Conservation (phyloP, 2,888 invertebrate species). For the Tenthredo notha region DNA sequence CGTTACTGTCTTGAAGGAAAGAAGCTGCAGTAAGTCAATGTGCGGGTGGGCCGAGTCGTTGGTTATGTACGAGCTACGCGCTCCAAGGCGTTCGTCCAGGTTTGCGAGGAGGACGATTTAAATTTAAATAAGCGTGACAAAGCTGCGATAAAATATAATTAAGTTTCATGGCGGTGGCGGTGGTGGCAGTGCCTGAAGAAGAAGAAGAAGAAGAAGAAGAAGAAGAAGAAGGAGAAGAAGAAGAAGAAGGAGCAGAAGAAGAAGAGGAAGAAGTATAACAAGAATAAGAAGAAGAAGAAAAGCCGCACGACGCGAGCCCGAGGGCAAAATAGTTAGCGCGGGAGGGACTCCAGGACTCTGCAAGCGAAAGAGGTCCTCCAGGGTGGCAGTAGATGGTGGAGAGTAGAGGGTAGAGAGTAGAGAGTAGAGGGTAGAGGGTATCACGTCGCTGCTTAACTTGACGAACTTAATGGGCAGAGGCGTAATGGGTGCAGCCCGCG, state of each 20-base stretch:
- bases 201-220: conserved; percentile 34
- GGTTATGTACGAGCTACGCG: conserved; percentile 42
- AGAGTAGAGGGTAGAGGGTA: conserved; percentile 59
- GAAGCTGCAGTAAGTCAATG: conserved; percentile 17
- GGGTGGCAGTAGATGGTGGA: conserved; percentile 35
- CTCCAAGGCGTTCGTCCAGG: conserved; percentile 22
- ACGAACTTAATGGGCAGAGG: conserved; percentile 71
- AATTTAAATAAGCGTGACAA: conserved; percentile 74
- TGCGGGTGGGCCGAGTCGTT: conserved; percentile 30
- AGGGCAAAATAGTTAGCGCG: conserved; percentile 54
- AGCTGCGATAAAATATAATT: conserved; percentile 74
- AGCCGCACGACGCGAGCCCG: conserved; percentile 50
- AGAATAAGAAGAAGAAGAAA: conserved; percentile 41
- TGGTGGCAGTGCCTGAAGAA: conserved; percentile 50
- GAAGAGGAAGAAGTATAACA: conserved; percentile 28
- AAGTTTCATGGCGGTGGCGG: conserved; percentile 63
- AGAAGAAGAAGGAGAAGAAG: conserved; percentile 34
- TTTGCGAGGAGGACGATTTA: conserved; percentile 67
- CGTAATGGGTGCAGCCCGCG: conserved; percentile 67
- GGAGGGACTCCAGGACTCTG: conserved; percentile 48
- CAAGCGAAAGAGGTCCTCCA: conserved; percentile 46
- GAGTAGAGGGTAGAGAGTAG: conserved; percentile 59
- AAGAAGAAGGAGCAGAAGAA: conserved; percentile 26
- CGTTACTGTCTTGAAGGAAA: background rate
- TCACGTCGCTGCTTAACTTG: conserved; percentile 73